These are phyloP conservation scores for Campylomormyrus numenius DNA, from an alignment of 2,113 vertebrate genomes.

Conservation along the genomic window DNA sequence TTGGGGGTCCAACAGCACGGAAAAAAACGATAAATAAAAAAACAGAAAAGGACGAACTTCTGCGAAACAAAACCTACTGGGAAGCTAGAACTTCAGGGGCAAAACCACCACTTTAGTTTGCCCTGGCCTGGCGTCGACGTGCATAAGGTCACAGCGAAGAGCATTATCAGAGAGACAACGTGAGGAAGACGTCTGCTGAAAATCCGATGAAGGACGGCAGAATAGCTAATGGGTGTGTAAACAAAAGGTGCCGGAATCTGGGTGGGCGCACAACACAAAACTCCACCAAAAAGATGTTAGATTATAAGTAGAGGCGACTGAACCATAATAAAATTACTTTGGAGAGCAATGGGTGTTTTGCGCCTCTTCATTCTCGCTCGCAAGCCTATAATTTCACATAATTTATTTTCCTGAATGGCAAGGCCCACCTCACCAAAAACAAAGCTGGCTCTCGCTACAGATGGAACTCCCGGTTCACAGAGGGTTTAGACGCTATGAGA, in stretches of 20 bases:
- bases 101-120: neutral
- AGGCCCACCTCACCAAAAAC: conserved; percentile 9
- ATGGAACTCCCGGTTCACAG: conserved; percentile 2
- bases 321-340: conserved; percentile 14
- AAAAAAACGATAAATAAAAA: neutral
- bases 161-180: neutral
- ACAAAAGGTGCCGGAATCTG: neutral
- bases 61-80: neutral
- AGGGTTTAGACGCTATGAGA: conserved; percentile 12
- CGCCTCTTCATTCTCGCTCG: neutral
- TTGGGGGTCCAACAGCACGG: neutral
- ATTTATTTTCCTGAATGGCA: conserved; percentile 17
- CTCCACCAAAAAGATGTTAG: neutral
- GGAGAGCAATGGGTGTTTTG: conserved; percentile 1
- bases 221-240: conserved; percentile 17
- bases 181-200: neutral
- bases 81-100: neutral
- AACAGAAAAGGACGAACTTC: neutral
- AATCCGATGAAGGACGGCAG: neutral
- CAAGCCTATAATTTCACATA: conserved; percentile 16
- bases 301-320: conserved; percentile 3
- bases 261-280: neutral
- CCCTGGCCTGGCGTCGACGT: neutral
- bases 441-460: conserved; percentile 1
- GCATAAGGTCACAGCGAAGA: neutral